A percentile compares a stretch with the other conserved stretches of the same genome.
These are phyloP conservation scores for Urophycis tenuis DNA, from an alignment of 2,797 vertebrate species.

Conservation along the genomic window DNA sequence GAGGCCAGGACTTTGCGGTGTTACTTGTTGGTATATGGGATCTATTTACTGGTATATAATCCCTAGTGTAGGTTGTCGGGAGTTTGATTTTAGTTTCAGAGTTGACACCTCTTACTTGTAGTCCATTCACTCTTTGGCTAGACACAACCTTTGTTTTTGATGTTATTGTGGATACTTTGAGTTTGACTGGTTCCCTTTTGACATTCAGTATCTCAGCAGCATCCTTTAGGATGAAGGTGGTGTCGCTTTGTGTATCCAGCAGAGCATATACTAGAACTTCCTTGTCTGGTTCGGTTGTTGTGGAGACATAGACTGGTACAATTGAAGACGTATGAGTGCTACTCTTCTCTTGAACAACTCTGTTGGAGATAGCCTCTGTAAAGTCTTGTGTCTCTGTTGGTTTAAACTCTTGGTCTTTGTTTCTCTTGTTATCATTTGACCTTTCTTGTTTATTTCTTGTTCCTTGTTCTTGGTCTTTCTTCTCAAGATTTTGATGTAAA, in stretches of 20 bases:
- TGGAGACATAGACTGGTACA: conserved; percentile 32
- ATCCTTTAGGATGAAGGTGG: conserved; percentile 27
- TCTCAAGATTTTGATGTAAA: conserved; percentile 4
- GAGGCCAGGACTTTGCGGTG: conserved; percentile 9
- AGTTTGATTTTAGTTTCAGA: conserved; percentile 18
- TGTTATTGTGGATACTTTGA: conserved; percentile 32
- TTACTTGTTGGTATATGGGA: conserved; percentile 8
- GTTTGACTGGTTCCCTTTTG: conserved; percentile 28
- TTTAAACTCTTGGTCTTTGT: background rate
- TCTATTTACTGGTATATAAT: conserved; percentile 14
- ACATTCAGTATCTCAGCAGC: conserved; percentile 14
- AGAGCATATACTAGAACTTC: conserved; percentile 35
- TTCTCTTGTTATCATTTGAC: too few relatives aligned
- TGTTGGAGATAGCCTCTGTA: conserved; percentile 6
- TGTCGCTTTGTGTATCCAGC: too few relatives aligned
- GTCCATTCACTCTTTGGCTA: conserved; percentile 10
- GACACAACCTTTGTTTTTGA: conserved; percentile 30
- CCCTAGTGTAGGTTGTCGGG: conserved; percentile 16
- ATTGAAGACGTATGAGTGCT: conserved; percentile 5
- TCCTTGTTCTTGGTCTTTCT: conserved; percentile 5
- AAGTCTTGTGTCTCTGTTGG: too few relatives aligned
- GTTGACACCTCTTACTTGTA: conserved; percentile 10
- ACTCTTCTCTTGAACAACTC: too few relatives aligned
- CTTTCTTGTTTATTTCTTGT: background rate
- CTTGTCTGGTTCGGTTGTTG: conserved; percentile 10